Percentiles rank a stretch among this genome's conserved stretches.
These are phyloP conservation scores for Cercopithecus neglectus DNA, from an alignment of 2,797 vertebrate genomes.

Conservation along the genomic window DNA sequence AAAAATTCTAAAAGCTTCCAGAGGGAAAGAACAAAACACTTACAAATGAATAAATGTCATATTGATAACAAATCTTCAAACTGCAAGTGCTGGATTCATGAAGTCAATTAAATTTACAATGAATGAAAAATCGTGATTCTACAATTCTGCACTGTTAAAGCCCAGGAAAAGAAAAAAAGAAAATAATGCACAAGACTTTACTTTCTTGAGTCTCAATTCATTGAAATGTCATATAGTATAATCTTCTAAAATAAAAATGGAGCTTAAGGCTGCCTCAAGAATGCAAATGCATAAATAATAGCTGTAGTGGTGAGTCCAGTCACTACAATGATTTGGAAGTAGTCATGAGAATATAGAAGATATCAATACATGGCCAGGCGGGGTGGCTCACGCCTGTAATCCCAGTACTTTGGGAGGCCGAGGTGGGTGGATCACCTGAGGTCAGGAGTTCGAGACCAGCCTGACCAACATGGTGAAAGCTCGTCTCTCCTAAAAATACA, in stretches of 20 bases:
- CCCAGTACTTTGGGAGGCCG: not conserved
- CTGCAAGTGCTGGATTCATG: not conserved
- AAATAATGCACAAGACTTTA: not conserved
- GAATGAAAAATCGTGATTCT: not conserved
- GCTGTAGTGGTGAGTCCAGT: not conserved
- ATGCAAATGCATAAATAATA: not conserved
- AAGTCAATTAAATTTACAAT: not conserved
- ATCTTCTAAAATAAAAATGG: not conserved
- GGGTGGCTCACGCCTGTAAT: not conserved
- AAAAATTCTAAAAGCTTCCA: not conserved
- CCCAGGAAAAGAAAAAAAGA: not conserved
- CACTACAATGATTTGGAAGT: not conserved
- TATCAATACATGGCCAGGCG: not conserved
- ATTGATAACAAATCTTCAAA: not conserved
- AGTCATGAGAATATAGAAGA: not conserved
- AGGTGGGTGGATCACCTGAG: not conserved
- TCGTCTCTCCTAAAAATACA: not conserved
- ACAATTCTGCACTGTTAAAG: not conserved
- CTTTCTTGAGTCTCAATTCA: not conserved
- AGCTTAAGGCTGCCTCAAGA: not conserved
- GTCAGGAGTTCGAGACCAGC: not conserved
- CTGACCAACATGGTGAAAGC: not conserved
- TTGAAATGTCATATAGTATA: not conserved
- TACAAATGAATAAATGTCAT: not conserved
- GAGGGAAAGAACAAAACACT: not conserved